Evolutionary conservation across 2,888 invertebrate species (phyloP), one percentile per base, ranked within the genome.

Genomic region (Phalera bucephala): DNA sequence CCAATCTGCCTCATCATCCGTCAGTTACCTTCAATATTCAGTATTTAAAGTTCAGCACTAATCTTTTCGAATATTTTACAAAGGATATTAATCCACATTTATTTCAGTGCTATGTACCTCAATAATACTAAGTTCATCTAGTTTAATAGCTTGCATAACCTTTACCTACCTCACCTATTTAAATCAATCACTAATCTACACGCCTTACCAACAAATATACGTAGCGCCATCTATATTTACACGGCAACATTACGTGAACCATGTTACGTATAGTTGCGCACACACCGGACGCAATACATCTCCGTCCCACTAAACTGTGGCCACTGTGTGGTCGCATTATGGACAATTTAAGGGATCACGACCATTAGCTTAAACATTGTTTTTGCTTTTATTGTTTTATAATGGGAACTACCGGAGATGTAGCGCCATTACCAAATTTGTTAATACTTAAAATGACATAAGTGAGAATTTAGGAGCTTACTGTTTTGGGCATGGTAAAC

Each of bases 191-290:
- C 5, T 17, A 3, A 17, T 17, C 5, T 17, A 17, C 17, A 17
- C 17, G 3, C 5, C 17, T 3, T 17, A 17, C 17, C 28, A 31
- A 45, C 23, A 37, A 41, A 14, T 10, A 3, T 23, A 13, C 3
- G 20, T 22, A 36, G 6, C 54, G 54, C 64, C 60, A 60, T 54
- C 60, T 61, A 19, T 48, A 33, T 35, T 13, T 19, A 25, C 2
- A 8, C 11, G 1, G 13, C 20, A 0, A 33, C 34, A 63, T 40
- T 44, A 48, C 21, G 25, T 20, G 17, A 36, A 36, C 31, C 45
- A 36, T 30, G 15, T 31, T 28, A 10, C 31, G 27, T 31, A 2
- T 9, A 17, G 29, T 20, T 28, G 28, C 36, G 33, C 36, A 2
- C 26, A 36, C 36, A 8, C 26, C 33, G 22, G 33, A 36, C 28